Percentiles rank a stretch among this genome's conserved stretches.
phyloP scores from a whole-genome alignment of 2,113 vertebrate genomes.

The Euleptes europaea region DNA sequence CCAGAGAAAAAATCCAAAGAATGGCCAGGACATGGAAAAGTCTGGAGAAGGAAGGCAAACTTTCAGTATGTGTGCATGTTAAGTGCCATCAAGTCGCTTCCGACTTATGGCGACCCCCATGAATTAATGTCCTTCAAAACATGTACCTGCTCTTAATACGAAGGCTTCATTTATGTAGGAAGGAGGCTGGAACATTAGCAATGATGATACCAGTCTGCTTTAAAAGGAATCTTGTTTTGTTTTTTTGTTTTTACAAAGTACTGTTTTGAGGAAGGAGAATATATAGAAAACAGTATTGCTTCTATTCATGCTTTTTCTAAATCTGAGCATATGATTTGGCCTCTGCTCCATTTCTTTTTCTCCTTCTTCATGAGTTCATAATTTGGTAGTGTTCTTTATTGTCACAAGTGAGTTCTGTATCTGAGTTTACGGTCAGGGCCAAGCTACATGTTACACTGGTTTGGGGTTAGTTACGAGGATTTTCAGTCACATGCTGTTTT shows the following conservation, averaged over 20 bases:
- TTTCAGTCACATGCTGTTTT: no score
- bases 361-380: background rate
- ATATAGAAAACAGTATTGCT: background rate
- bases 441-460: no score
- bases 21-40: slow-evolving; percentile 58
- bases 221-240: background rate
- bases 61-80: slow-evolving; percentile 68
- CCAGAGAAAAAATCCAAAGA: slow-evolving; percentile 51
- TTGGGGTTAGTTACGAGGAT: no score
- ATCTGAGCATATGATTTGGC: background rate
- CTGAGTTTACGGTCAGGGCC: no score
- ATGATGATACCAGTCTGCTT: background rate
- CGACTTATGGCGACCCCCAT: no score
- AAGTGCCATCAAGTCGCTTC: no score
- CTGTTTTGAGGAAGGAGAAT: background rate
- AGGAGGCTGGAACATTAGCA: background rate
- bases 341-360: background rate
- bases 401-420: no score
- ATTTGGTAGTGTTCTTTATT: no score
- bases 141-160: background rate
- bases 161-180: background rate
- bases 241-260: background rate
- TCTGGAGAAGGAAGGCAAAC: slow-evolving; percentile 53
- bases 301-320: background rate
- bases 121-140: no score